phyloP scores from a whole-genome alignment of 1,140 invertebrate genomes.

The Zaprionus tsacasi region DNA sequence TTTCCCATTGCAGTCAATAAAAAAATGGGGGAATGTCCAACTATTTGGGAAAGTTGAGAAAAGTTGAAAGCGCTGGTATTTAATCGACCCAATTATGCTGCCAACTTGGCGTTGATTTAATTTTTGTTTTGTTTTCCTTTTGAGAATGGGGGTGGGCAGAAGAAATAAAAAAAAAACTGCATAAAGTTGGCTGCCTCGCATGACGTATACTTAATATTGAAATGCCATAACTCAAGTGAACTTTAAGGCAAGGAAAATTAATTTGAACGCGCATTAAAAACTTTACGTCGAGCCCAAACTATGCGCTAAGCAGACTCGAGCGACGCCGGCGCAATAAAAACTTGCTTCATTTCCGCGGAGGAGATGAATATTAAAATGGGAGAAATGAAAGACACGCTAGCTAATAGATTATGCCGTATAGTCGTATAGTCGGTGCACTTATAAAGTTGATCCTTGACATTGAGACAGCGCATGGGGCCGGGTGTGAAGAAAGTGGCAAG shows the following conservation, averaged over 20 bases:
- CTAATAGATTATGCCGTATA: slow-evolving; percentile 69
- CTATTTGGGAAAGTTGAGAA: slow-evolving; percentile 69
- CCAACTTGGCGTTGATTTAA: slow-evolving; percentile 44
- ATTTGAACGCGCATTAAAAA: slow-evolving; percentile 70
- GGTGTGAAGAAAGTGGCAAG: background rate
- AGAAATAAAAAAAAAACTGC: slow-evolving; percentile 61
- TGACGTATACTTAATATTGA: slow-evolving; percentile 60
- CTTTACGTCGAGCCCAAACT: slow-evolving; percentile 43
- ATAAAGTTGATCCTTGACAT: slow-evolving; percentile 40
- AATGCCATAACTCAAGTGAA: slow-evolving; percentile 72
- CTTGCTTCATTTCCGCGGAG: slow-evolving; percentile 43
- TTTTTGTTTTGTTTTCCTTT: slow-evolving; percentile 51
- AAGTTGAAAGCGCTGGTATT: slow-evolving; percentile 65
- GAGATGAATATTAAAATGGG: slow-evolving; percentile 62
- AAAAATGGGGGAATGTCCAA: slow-evolving; percentile 49
- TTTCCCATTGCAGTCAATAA: slow-evolving; percentile 67
- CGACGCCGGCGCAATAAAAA: slow-evolving; percentile 33
- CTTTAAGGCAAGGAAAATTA: slow-evolving; percentile 65
- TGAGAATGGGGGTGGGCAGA: slow-evolving; percentile 23
- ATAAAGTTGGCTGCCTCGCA: slow-evolving; percentile 46
- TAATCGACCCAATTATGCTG: slow-evolving; percentile 76
- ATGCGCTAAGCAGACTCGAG: slow-evolving; percentile 32
- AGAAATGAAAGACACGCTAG: slow-evolving; percentile 6
- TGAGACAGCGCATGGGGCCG: slow-evolving; percentile 19
- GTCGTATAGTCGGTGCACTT: slow-evolving; percentile 19